phyloP scores from a whole-genome alignment of 2,888 invertebrate species.

The Onchidella celtica region DNA sequence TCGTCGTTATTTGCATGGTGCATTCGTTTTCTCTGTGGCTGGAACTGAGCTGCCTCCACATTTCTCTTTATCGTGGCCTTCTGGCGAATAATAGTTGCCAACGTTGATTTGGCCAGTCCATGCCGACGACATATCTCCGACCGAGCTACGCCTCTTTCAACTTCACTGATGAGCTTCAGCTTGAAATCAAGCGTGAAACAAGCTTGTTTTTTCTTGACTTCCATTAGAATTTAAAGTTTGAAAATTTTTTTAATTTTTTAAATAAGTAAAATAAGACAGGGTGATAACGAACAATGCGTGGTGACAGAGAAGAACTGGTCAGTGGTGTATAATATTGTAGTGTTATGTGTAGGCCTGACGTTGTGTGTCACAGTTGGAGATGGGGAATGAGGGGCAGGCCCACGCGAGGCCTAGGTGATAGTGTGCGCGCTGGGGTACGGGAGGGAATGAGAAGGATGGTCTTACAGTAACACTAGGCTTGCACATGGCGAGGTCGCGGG shows the following conservation, averaged over 20 bases:
- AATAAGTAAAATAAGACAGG: neutral
- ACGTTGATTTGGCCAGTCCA: neutral
- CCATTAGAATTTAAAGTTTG: neutral
- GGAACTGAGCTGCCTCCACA: neutral
- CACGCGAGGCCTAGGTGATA: neutral
- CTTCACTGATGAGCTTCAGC: neutral
- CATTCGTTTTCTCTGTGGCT: neutral
- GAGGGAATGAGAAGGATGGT: neutral
- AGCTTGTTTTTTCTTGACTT: neutral
- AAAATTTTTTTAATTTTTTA: neutral
- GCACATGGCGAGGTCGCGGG: neutral
- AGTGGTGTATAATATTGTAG: neutral
- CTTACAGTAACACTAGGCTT: neutral
- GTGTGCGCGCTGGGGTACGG: neutral
- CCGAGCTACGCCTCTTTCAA: neutral
- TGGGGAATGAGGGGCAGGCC: neutral
- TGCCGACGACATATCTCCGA: neutral
- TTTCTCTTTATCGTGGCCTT: neutral
- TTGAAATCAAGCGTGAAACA: neutral
- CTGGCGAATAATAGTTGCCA: neutral
- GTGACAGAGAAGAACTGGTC: neutral
- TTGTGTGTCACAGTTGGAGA: neutral
- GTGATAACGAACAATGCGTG: neutral
- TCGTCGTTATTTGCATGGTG: neutral
- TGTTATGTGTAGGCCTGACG: neutral